phyloP scores from a whole-genome alignment of 1,140 invertebrate species.

The Araneus ventricosus region DNA sequence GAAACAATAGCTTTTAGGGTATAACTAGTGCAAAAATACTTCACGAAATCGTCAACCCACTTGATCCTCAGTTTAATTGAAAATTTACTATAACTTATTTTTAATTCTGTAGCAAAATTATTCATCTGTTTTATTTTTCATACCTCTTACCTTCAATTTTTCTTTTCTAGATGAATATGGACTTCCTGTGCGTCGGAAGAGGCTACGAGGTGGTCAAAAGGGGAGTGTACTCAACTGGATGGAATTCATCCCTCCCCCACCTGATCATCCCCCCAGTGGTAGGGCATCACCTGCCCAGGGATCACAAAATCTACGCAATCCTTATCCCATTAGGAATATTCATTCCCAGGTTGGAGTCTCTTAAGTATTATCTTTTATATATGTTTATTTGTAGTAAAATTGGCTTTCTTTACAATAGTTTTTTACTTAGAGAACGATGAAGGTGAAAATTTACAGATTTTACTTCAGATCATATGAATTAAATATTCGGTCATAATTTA shows the following conservation, averaged over 20 bases:
- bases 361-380: too few species aligned
- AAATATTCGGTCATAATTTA: too few species aligned
- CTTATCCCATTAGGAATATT: slow-evolving; percentile 73
- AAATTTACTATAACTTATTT: too few species aligned
- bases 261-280: slow-evolving; percentile 86
- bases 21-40: too few species aligned
- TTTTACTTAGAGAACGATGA: too few species aligned
- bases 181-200: slow-evolving; percentile 66
- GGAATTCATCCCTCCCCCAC: slow-evolving; percentile 89
- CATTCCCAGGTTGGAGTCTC: slow-evolving; percentile 48
- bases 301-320: slow-evolving; percentile 70
- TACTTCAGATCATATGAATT: too few species aligned
- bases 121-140: neutral
- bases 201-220: slow-evolving; percentile 77
- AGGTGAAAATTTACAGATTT: too few species aligned
- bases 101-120: neutral
- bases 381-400: too few species aligned
- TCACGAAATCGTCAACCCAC: too few species aligned
- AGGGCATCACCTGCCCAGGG: slow-evolving; percentile 78
- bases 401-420: too few species aligned
- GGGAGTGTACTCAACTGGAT: slow-evolving; percentile 86
- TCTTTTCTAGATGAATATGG: slow-evolving; percentile 72
- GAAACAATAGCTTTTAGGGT: neutral
- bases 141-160: neutral
- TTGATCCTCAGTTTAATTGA: too few species aligned